Percentiles rank a stretch among this genome's conserved stretches.
These are phyloP conservation scores for Drosophila yakuba DNA, from an alignment of 1,140 invertebrate species.

Conservation along the genomic window DNA sequence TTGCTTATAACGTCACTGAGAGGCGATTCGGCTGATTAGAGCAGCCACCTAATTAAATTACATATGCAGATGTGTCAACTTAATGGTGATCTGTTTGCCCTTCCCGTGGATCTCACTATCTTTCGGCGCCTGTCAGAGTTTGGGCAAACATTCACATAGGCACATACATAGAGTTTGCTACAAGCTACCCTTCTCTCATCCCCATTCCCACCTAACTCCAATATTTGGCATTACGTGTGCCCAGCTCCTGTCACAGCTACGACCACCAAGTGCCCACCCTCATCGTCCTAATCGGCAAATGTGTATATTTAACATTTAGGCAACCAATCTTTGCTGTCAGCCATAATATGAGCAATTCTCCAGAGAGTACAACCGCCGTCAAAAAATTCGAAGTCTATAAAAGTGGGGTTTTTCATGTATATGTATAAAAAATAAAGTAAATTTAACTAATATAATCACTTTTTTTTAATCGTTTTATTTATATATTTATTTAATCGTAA, in stretches of 20 bases:
- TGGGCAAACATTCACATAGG: conserved; percentile 31
- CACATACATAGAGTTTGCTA: too few species aligned
- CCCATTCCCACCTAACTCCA: conserved; percentile 43
- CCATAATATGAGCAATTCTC: conserved; percentile 15
- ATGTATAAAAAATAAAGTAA: too few species aligned
- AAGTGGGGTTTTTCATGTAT: too few species aligned
- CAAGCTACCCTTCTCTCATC: conserved; percentile 17
- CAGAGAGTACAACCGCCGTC: too few species aligned
- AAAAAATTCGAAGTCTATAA: too few species aligned
- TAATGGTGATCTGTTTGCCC: conserved; percentile 37
- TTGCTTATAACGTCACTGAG: too few species aligned
- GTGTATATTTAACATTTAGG: conserved; percentile 63
- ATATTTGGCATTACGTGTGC: conserved; percentile 67
- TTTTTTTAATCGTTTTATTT: too few species aligned
- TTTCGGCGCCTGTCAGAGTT: conserved; percentile 45
- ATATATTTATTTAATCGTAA: too few species aligned
- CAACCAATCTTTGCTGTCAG: conserved; percentile 31
- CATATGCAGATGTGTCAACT: conserved; percentile 64
- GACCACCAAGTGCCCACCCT: conserved; percentile 13
- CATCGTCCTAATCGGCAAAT: conserved; percentile 17
- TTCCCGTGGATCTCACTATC: conserved; percentile 8
- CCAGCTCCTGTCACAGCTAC: conserved; percentile 9
- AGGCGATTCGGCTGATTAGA: too few species aligned
- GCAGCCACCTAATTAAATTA: conserved; percentile 69
- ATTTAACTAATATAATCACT: too few species aligned